Conservation (phyloP, 2,113 vertebrate genomes). For the Podocnemis expansa region DNA sequence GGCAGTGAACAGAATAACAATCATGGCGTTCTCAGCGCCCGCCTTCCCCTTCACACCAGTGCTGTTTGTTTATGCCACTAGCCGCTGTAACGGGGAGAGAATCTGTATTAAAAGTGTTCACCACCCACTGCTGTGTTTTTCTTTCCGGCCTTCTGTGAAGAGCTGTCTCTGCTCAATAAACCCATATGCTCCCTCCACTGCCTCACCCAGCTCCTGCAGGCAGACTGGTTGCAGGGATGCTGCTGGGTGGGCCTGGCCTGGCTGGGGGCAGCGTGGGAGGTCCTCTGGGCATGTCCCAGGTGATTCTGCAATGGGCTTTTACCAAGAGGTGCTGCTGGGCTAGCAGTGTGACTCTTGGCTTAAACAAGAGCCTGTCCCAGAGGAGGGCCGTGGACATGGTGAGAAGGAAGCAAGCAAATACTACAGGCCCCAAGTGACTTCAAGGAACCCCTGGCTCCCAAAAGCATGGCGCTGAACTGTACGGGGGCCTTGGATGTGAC, state of each 20-base stretch:
- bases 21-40: slow-evolving; percentile 67
- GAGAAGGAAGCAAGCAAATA: background rate
- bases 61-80: slow-evolving; percentile 74
- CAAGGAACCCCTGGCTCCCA: background rate
- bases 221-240: too few species aligned
- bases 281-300: too few species aligned
- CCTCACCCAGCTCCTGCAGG: too few species aligned
- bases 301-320: background rate
- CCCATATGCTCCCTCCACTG: slow-evolving; percentile 73
- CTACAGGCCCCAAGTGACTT: background rate
- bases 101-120: slow-evolving; percentile 82
- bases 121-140: slow-evolving; percentile 76
- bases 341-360: background rate
- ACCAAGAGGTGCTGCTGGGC: background rate
- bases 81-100: slow-evolving; percentile 76
- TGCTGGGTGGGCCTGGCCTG: too few species aligned
- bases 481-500: background rate
- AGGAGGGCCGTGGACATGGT: background rate
- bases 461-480: background rate
- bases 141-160: slow-evolving; percentile 77
- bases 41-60: slow-evolving; percentile 67
- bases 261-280: too few species aligned
- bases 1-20: slow-evolving; percentile 79
- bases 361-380: background rate
- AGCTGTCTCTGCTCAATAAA: slow-evolving; percentile 77